phyloP scores from a whole-genome alignment of 2,888 invertebrate genomes.

The Baronia brevicornis region DNA sequence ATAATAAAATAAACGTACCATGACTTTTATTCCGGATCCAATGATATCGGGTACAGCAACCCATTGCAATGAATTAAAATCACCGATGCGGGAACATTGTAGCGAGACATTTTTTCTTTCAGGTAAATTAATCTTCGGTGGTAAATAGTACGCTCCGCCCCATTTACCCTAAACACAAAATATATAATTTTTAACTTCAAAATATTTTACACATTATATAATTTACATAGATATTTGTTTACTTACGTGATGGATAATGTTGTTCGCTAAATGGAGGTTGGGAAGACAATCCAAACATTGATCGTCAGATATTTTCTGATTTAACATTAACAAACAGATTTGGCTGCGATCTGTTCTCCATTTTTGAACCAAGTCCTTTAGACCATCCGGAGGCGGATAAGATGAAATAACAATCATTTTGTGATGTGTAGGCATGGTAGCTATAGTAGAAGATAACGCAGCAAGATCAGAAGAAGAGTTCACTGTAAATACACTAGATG shows the following conservation, averaged over 20 bases:
- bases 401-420: constrained; percentile 29
- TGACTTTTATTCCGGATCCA: constrained; percentile 30
- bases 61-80: constrained; percentile 39
- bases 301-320: constrained; percentile 27
- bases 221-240: not conserved
- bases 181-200: constrained; percentile 13
- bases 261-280: constrained; percentile 30
- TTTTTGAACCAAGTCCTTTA: constrained; percentile 28
- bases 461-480: constrained; percentile 26
- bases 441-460: constrained; percentile 22
- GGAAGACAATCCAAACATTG: constrained; percentile 31
- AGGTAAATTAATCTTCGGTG: constrained; percentile 18
- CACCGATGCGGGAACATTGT: constrained; percentile 26
- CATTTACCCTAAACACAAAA: constrained; percentile 29
- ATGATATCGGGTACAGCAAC: constrained; percentile 23
- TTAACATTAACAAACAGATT: constrained; percentile 33
- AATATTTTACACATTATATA: too few relatives aligned
- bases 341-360: constrained; percentile 32
- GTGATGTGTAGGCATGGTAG: constrained; percentile 24
- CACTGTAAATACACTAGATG: constrained; percentile 28
- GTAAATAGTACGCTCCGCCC: constrained; percentile 34
- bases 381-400: constrained; percentile 29
- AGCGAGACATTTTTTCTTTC: constrained; percentile 19
- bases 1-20: constrained; percentile 25
- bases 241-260: constrained; percentile 33